A percentile compares a stretch with the other conserved stretches of the same genome.
These are phyloP conservation scores for Phenganax stokvisi DNA, from an alignment of 92 coral and sea anemone species.

Conservation along the genomic window DNA sequence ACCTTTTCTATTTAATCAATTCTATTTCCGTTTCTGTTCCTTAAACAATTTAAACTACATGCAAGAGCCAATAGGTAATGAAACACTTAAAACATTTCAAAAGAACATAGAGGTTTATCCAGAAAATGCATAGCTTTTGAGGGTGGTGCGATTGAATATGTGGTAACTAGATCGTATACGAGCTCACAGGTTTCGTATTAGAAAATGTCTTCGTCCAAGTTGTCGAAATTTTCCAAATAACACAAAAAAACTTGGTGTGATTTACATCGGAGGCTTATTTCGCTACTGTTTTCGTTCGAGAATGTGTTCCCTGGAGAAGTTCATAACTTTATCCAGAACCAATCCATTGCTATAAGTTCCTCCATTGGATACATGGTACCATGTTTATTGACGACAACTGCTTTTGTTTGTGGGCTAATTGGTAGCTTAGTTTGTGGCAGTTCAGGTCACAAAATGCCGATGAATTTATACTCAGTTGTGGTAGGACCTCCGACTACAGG, in stretches of 20 bases:
- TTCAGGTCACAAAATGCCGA: not conserved
- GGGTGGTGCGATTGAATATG: not conserved
- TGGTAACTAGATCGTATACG: not conserved
- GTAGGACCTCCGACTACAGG: no score
- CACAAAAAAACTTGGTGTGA: slow-evolving; percentile 17
- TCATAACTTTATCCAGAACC: not conserved
- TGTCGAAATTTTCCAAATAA: not conserved
- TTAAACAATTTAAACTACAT: not conserved
- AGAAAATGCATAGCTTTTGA: not conserved
- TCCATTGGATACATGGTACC: slow-evolving; percentile 14
- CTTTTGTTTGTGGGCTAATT: not conserved
- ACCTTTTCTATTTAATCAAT: no score
- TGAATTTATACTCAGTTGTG: not conserved
- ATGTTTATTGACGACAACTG: slow-evolving; percentile 1
- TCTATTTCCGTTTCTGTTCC: not conserved
- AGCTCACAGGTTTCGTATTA: not conserved
- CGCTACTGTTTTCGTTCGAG: not conserved
- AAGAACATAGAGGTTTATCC: not conserved
- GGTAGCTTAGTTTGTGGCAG: not conserved
- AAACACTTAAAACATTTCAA: not conserved
- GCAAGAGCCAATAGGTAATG: not conserved
- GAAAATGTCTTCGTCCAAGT: slow-evolving; percentile 1
- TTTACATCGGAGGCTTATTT: slow-evolving; percentile 6
- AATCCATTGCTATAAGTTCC: not conserved
- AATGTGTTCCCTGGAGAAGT: not conserved